Evolutionary conservation across 2,888 invertebrate species (phyloP), one percentile per base, ranked within the genome.

Genomic region (Atrina japonica): DNA sequence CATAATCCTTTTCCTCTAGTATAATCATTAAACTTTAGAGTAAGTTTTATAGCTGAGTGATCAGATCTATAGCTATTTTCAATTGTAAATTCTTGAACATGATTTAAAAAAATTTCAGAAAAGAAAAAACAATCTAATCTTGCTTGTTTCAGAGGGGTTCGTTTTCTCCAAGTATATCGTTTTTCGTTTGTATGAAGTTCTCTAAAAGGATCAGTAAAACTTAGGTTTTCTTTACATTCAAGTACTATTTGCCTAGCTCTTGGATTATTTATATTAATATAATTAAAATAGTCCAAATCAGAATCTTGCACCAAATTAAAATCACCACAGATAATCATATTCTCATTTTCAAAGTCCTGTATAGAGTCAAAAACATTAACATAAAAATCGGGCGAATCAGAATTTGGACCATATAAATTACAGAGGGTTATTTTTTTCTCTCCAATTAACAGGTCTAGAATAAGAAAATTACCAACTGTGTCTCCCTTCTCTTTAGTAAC

Each of bases 311-410:
- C 50, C 45, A 66, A 7, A 41, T 59, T 50, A 29, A 58, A 52
- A 18, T 66, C 66, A 16, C 66, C 47, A 7, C 30, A n/a, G 11
- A 50, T 30, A 14, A 66, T 59, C 9, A 58, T 14, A 9, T 30
- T 25, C 18, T 45, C 21, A 23, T 40, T 50, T n/a, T 52, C 2
- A 40, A 50, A 50, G 14, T 50, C 35, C 14, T 23, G 14, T 7
- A 66, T 59, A 3, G 29, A 29, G n/a, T 50, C 35, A 30, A 16
- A n/a, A 14, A 58, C 3, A 35, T n/a, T n/a, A n/a, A n/a, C n/a
- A n/a, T n/a, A n/a, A n/a, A n/a, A n/a, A n/a, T n/a, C n/a, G n/a
- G n/a, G n/a, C n/a, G n/a, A n/a, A 35, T 35, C 35, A 35, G 35
- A 35, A 35, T 35, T 35, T 7, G 35, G 35, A 35, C 35, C 35